Base-by-base conservation (phyloP, 2,797 vertebrate species). In the Hapalemur alaotrensis region DNA sequence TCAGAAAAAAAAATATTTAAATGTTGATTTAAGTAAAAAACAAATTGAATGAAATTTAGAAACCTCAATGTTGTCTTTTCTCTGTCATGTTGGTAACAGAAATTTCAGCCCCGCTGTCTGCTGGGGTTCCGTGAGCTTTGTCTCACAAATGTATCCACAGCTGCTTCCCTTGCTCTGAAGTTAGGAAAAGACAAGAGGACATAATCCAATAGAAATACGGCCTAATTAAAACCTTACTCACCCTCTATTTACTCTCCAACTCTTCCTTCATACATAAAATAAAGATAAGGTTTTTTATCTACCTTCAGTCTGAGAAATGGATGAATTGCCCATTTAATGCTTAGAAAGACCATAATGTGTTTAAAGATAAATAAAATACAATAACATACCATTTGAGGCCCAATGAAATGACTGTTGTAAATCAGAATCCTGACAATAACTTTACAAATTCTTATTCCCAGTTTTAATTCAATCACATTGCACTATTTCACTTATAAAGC, bases 361-460 rank as follows among this genome's bases (percentile, higher is more conserved):
- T 80, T 75, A 78, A 92, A 76, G 73, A 89, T 35, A 85, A 92
- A 93, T 70, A 76, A 95, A 97, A 80, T 20, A 57, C 8, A 82
- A 32, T 50, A 61, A 28, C 4, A 30, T 23, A 30, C 20, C 46
- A 72, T 81, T 25, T 14, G 9, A 89, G 38, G 43, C 35, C 50
- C 93, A 94, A 78, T 4, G 14, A 83, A 96, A 89, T 78, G 46
- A 93, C 9, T n/a, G 10, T 61, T 87, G 72, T 79, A 46, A 95
- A 88, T 57, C 67, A 90, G 52, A 94, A 86, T 75, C 38, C n/a
- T 69, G 50, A 76, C 78, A 59, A 54, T 9, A 91, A 23, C 2
- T 69, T 87, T 15, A 54, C 1, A 89, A 89, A 89, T 23, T 78
- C 43, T n/a, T 57, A 72, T 32, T 76, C 35, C 35, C 35, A 54